Evolutionary conservation across 1,140 invertebrate genomes (phyloP).

Genomic region (Pectinophora gossypiella): DNA sequence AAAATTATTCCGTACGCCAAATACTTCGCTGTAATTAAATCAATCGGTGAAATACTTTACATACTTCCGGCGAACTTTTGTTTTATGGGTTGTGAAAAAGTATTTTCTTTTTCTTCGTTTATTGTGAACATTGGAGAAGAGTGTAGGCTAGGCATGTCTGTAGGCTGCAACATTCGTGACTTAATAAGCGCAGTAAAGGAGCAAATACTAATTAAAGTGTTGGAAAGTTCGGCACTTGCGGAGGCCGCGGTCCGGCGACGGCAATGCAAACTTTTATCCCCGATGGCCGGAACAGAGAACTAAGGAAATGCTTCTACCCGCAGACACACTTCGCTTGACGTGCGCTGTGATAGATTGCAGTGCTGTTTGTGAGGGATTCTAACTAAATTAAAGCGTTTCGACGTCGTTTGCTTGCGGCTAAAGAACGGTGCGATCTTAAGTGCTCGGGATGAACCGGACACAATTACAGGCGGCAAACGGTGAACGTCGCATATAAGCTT

Average conservation of each 20-base stretch:
- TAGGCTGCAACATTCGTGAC: no score
- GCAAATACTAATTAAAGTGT: slow-evolving; percentile 45
- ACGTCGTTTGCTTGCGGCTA: slow-evolving; percentile 7
- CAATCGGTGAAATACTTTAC: slow-evolving; percentile 13
- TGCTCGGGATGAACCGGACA: slow-evolving; percentile 38
- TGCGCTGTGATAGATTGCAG: slow-evolving; percentile 24
- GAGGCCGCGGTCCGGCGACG: slow-evolving; percentile 35
- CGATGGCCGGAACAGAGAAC: slow-evolving; percentile 25
- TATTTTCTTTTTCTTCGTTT: slow-evolving; percentile 25
- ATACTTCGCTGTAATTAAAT: slow-evolving; percentile 6
- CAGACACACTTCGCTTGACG: slow-evolving; percentile 26
- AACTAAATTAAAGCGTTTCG: slow-evolving; percentile 17
- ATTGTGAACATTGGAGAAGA: slow-evolving; percentile 19
- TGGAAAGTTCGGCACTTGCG: slow-evolving; percentile 46
- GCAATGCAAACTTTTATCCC: slow-evolving; percentile 50
- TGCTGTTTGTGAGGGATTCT: slow-evolving; percentile 9
- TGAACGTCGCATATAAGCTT: slow-evolving; percentile 46
- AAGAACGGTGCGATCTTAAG: slow-evolving; percentile 19
- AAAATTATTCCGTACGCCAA: background rate
- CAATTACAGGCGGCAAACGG: slow-evolving; percentile 62
- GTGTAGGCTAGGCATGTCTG: no score
- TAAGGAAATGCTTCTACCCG: slow-evolving; percentile 26
- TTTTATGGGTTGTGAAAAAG: slow-evolving; percentile 19
- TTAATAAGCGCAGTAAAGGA: slow-evolving; percentile 17
- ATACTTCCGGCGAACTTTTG: slow-evolving; percentile 24